phyloP scores from a whole-genome alignment of 2,888 invertebrate species.

The Polymixis lichenea region DNA sequence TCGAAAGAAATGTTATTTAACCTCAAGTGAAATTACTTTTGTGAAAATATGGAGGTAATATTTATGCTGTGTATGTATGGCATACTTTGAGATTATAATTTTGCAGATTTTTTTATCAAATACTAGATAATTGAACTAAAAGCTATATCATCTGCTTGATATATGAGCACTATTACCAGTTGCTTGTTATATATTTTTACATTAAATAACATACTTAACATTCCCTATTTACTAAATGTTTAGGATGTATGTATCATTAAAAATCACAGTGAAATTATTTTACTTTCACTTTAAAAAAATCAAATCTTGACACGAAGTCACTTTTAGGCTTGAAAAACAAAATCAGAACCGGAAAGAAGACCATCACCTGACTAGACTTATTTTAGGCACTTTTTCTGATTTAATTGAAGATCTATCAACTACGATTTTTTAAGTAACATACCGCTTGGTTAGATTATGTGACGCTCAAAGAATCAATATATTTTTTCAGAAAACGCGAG shows the following conservation, averaged over 20 bases:
- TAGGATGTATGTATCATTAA: not conserved
- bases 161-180: conserved; percentile 12
- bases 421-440: conserved; percentile 22
- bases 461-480: not conserved
- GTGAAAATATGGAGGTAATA: not conserved
- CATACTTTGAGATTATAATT: not conserved
- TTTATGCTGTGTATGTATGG: not conserved
- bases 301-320: not conserved
- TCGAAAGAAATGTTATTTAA: not conserved
- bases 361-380: conserved; percentile 43
- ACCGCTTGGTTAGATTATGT: conserved; percentile 18
- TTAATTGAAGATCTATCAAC: not conserved
- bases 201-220: not conserved
- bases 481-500: not conserved
- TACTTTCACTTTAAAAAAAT: not conserved
- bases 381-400: conserved; percentile 52
- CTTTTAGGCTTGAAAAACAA: too few species aligned
- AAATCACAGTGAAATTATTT: not conserved
- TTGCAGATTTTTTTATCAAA: not conserved
- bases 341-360: conserved; percentile 14
- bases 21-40: not conserved
- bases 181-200: not conserved
- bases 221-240: not conserved
- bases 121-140: not conserved
- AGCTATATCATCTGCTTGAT: not conserved